These are phyloP conservation scores for Hydrolagus affinis DNA, from an alignment of 2,113 vertebrate species.

Conservation along the genomic window DNA sequence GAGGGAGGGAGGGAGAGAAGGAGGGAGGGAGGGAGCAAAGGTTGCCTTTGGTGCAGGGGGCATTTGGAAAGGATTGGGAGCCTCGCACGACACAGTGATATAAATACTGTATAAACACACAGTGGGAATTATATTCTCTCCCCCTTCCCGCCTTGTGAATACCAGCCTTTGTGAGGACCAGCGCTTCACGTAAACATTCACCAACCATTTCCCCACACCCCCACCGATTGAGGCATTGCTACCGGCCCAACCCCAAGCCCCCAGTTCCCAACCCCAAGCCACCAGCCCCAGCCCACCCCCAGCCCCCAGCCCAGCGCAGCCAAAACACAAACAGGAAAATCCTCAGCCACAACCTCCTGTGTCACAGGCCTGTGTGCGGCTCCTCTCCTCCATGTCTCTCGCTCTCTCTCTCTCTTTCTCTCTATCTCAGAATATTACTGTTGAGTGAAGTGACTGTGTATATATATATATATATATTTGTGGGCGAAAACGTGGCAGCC, in stretches of 20 bases:
- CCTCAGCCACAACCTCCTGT: constrained; percentile 32
- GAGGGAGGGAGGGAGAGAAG: too few relatives aligned
- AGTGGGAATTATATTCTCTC: constrained; percentile 13
- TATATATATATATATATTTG: too few relatives aligned
- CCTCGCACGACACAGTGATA: too few relatives aligned
- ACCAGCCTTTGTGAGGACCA: constrained; percentile 31
- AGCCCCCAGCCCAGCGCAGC: constrained; percentile 43
- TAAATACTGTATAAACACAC: constrained; percentile 15
- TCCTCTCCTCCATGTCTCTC: too few relatives aligned
- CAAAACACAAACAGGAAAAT: constrained; percentile 39
- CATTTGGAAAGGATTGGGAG: constrained; percentile 28
- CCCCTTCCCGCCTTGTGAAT: background rate
- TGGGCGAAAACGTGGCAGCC: too few relatives aligned
- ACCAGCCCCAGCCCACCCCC: too few relatives aligned
- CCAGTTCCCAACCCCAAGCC: too few relatives aligned
- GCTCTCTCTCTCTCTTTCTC: background rate
- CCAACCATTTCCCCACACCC: constrained; percentile 41
- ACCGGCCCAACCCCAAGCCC: too few relatives aligned
- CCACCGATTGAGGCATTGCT: constrained; percentile 42
- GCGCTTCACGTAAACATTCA: constrained; percentile 47
- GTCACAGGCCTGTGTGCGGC: constrained; percentile 20
- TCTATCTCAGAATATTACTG: too few relatives aligned
- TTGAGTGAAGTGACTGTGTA: too few relatives aligned
- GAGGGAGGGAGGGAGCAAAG: background rate
- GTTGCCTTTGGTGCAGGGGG: background rate